Base-by-base conservation (phyloP, 2,113 vertebrate genomes). In the Sphyrna mokarran region DNA sequence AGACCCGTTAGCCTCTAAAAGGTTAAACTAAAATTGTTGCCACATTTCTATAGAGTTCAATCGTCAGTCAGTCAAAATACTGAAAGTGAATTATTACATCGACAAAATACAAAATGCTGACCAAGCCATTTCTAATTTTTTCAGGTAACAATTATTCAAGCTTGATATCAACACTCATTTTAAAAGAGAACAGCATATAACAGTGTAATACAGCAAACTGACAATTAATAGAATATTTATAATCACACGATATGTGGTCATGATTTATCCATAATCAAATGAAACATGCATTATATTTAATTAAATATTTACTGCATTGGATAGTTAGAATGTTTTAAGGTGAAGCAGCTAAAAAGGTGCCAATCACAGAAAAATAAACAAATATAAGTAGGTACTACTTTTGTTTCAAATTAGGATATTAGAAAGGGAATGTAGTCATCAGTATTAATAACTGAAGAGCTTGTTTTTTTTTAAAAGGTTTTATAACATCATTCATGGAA, bases 1-100 rank as follows among this genome's bases (percentile, higher is more conserved):
- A 29, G 93, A 94, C 68, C 68, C 37, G 70, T 54, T 72, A 29
- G 69, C 69, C 94, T 93, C 33, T 66, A 48, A 72, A 69, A 95
- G 29, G 70, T 48, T 93, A 33, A 69, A 95, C 40, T 90, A 72
- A 70, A 43, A 72, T 33, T 95, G 66, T 95, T 72, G 69, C 68
- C 94, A 95, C 43, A 76, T 95, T 95, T 94, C 70, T 68, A n/a
- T 33, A 54, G 26, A 48, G n/a, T 26, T 95, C 69, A 48, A 95
- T 95, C 40, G 26, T 95, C 94, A 95, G 94, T 95, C 94, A 95
- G 94, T 95, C 94, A 95, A 54, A 76, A 72, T 54, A 95, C 68
- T 72, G 94, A 95, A 72, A 94, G 66, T 69, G n/a, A 66, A 95
- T 95, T 95, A 95, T 43, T 40, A 43, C 22, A 95, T 40, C 40